phyloP scores from a whole-genome alignment of 1,140 invertebrate genomes.

The Lepidostoma basale region DNA sequence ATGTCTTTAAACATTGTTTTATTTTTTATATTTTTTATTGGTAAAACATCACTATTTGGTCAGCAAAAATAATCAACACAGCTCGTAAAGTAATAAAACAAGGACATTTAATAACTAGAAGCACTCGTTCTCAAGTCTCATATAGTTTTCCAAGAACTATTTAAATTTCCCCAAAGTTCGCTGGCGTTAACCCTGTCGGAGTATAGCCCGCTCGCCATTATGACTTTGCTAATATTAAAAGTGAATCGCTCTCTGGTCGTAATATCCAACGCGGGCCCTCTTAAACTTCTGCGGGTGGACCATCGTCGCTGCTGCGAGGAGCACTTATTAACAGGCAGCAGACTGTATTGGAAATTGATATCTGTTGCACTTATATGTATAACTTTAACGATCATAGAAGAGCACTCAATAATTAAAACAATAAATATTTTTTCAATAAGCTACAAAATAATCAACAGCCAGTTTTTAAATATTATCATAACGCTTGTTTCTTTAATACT shows the following conservation, averaged over 20 bases:
- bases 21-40: too few relatives aligned
- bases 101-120: too few relatives aligned
- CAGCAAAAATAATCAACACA: too few relatives aligned
- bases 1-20: too few relatives aligned
- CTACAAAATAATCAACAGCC: not conserved
- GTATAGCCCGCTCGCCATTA: not conserved
- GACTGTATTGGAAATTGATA: constrained; percentile 22
- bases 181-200: not conserved
- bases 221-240: constrained; percentile 18
- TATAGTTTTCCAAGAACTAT: constrained; percentile 2
- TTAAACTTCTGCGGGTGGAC: not conserved
- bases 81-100: too few relatives aligned
- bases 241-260: constrained; percentile 18
- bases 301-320: not conserved
- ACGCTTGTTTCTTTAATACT: too few relatives aligned
- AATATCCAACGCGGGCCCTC: constrained; percentile 9
- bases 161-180: not conserved
- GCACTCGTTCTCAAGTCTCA: too few relatives aligned
- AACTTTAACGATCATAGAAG: too few relatives aligned
- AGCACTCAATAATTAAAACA: not conserved
- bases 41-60: too few relatives aligned
- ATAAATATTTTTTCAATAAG: not conserved
- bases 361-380: not conserved
- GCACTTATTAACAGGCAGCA: constrained; percentile 14
- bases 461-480: too few relatives aligned